These are phyloP conservation scores for Acrobasis consociella DNA, from an alignment of 2,888 invertebrate species.

Conservation along the genomic window DNA sequence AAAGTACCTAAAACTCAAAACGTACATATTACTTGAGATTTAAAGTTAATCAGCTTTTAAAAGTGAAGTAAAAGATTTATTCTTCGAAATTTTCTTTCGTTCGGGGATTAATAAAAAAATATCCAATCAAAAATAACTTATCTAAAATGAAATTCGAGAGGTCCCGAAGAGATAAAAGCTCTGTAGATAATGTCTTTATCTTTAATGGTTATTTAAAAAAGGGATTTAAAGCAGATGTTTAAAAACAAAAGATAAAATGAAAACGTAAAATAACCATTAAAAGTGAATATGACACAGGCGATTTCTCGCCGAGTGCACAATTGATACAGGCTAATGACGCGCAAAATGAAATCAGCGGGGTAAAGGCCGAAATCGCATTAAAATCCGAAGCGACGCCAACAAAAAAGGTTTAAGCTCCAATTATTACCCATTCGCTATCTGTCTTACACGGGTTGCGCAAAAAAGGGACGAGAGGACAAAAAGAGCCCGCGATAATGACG, in stretches of 20 bases:
- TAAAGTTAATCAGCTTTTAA: no score
- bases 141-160: constrained; percentile 1
- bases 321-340: constrained; percentile 56
- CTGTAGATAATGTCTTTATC: constrained; percentile 43
- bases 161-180: neutral
- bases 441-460: constrained; percentile 64
- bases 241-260: neutral
- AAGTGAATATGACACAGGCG: constrained; percentile 30
- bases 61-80: constrained; percentile 36
- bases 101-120: neutral
- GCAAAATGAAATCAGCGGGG: constrained; percentile 59
- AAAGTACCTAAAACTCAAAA: no score
- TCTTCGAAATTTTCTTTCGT: constrained; percentile 35
- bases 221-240: neutral
- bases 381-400: constrained; percentile 57
- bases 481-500: constrained; percentile 67
- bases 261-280: constrained; percentile 17
- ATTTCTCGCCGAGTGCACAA: constrained; percentile 40
- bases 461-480: constrained; percentile 63
- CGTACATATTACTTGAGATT: no score
- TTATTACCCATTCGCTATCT: constrained; percentile 76
- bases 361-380: constrained; percentile 55
- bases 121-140: neutral
- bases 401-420: constrained; percentile 73
- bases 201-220: constrained; percentile 26